These are phyloP conservation scores for Austrofundulus limnaeus DNA, from an alignment of 2,113 vertebrate genomes.

Conservation along the genomic window DNA sequence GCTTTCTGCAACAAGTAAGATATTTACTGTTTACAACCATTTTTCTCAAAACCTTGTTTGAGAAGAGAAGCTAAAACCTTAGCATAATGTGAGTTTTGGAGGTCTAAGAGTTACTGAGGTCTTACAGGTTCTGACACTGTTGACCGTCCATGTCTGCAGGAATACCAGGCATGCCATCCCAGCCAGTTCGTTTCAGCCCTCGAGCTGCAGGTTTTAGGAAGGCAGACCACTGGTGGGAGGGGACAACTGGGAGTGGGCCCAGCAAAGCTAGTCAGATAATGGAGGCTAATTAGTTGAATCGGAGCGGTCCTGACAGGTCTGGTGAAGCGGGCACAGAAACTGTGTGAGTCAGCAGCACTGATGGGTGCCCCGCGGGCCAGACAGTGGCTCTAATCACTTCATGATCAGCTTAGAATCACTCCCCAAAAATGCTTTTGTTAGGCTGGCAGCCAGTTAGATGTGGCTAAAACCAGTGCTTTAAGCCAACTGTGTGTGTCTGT, in stretches of 20 bases:
- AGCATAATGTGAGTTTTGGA: background rate
- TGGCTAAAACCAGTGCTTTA: conserved; percentile 40
- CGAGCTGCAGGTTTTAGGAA: conserved; percentile 43
- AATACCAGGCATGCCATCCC: conserved; percentile 55
- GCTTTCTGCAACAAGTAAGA: no score
- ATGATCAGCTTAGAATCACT: conserved; percentile 71
- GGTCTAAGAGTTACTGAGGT: background rate
- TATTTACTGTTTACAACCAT: no score
- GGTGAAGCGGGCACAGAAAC: conserved; percentile 68
- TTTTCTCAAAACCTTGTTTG: no score
- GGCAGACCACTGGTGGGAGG: conserved; percentile 24
- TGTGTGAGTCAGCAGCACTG: conserved; percentile 64
- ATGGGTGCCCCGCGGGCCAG: conserved; percentile 49
- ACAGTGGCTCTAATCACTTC: conserved; percentile 66
- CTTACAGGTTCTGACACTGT: background rate
- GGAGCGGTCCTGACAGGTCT: conserved; percentile 65
- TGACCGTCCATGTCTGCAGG: conserved; percentile 18
- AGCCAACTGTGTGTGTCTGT: conserved; percentile 41
- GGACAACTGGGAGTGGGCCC: conserved; percentile 42
- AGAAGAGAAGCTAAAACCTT: background rate
- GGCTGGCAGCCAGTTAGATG: conserved; percentile 25
- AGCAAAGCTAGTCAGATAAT: conserved; percentile 65
- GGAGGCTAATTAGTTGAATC: conserved; percentile 67
- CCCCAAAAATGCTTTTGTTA: conserved; percentile 64
- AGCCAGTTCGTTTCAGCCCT: conserved; percentile 47